These are phyloP conservation scores for Semnornis frantzii DNA, from an alignment of 2,113 vertebrate genomes.

Conservation along the genomic window DNA sequence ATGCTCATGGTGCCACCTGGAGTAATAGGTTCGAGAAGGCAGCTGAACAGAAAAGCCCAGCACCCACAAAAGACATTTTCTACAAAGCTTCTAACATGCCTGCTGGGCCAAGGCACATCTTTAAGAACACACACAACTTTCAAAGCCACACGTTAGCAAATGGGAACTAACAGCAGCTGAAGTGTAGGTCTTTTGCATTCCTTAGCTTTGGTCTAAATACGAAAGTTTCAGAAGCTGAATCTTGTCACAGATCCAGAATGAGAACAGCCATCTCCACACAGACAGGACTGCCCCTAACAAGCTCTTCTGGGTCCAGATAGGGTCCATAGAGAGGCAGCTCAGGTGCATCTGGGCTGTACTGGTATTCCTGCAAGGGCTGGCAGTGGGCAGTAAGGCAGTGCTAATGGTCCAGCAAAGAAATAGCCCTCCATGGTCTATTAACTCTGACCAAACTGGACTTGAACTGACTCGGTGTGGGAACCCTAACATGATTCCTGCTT, in stretches of 20 bases:
- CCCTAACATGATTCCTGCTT: background rate
- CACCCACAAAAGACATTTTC: background rate
- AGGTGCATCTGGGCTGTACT: background rate
- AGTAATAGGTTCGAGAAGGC: constrained; percentile 13
- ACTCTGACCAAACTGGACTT: background rate
- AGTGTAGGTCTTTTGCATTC: background rate
- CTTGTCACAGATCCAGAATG: background rate
- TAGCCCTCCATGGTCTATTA: background rate
- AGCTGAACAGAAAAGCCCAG: background rate
- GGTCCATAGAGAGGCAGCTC: background rate
- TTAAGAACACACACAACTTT: background rate
- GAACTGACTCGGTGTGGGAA: background rate
- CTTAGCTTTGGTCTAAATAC: background rate
- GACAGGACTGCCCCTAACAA: background rate
- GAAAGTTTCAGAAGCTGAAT: background rate
- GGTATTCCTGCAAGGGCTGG: background rate
- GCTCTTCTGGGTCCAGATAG: background rate
- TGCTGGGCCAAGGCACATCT: background rate
- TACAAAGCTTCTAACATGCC: background rate
- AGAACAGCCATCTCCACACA: background rate
- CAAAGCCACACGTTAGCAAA: background rate
- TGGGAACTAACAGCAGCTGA: background rate
- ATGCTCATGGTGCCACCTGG: accelerated
- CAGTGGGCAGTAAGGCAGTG: background rate
- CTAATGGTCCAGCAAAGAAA: background rate